Evolutionary conservation across 2,888 invertebrate genomes (phyloP).

Genomic region (Drosophila mimetica): DNA sequence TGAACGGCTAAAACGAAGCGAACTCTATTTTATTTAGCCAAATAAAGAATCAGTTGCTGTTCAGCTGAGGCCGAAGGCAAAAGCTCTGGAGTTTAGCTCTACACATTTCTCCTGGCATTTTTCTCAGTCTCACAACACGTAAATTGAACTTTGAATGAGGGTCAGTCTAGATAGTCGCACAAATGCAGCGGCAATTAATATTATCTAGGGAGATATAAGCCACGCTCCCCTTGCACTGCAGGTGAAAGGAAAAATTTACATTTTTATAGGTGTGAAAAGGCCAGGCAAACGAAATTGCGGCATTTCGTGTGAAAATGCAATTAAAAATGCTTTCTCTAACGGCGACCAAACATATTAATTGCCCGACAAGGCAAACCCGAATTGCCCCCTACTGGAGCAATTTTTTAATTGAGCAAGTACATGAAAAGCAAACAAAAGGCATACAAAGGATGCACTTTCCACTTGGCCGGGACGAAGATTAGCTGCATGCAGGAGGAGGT

Average conservation of each 20-base stretch:
- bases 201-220: constrained; percentile 53
- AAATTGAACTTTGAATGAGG: constrained; percentile 10
- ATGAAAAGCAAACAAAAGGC: constrained; percentile 55
- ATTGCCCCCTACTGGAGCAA: constrained; percentile 46
- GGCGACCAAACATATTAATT: constrained; percentile 70
- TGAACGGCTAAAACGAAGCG: constrained; percentile 16
- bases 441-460: constrained; percentile 60
- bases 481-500: constrained; percentile 39
- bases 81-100: constrained; percentile 5
- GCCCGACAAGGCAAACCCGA: constrained; percentile 60
- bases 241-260: constrained; percentile 47
- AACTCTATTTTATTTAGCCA: constrained; percentile 13
- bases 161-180: constrained; percentile 8
- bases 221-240: constrained; percentile 16
- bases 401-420: constrained; percentile 71
- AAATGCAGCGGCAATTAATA: constrained; percentile 50
- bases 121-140: neutral
- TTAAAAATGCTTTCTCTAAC: constrained; percentile 68
- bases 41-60: constrained; percentile 63
- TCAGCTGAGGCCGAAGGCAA: constrained; percentile 63
- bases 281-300: constrained; percentile 52
- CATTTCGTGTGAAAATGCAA: constrained; percentile 74
- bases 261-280: constrained; percentile 70
- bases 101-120: neutral
- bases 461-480: constrained; percentile 56